Evolutionary conservation across 37 sponge, comb jelly and placozoan genomes (phyloP), one percentile per base, ranked within the genome.

Genomic region (Theonella swinhoei): DNA sequence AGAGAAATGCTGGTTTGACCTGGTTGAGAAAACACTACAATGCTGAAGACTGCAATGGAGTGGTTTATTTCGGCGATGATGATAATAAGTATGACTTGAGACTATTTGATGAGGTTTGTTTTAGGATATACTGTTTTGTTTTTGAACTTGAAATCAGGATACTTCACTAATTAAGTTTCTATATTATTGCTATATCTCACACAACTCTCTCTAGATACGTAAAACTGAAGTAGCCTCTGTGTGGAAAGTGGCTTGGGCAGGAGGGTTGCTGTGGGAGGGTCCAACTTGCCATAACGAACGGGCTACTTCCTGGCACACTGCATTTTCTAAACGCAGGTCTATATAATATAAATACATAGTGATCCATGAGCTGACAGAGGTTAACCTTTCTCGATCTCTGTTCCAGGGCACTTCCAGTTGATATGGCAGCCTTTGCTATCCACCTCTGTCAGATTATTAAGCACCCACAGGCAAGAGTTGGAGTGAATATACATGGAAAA

Each of bases 71-170:
- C 41, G 81, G 75, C 5, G 84, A 88, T 83, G 84, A 88, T 40
- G 88, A 92, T 41, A 88, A 88, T 54, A 82, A 68, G 32, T 92
- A 88, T 34, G 70, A 58, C 42, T 22, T 74, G 36, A 81, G 62
- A 35, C 42, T 92, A 38, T 92, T 92, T 84, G 82, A 92, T 22
- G 76, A 92, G 37, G 85, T 92, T 24, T 40, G 82, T n/a, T n/a
- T n/a, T n/a, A n/a, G n/a, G n/a, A n/a, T n/a, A n/a, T n/a, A n/a
- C n/a, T n/a, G n/a, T n/a, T n/a, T n/a, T n/a, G n/a, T n/a, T n/a
- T n/a, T n/a, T n/a, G n/a, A n/a, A n/a, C n/a, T n/a, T n/a, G n/a
- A n/a, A n/a, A n/a, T n/a, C n/a, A n/a, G n/a, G n/a, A n/a, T n/a
- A n/a, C n/a, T n/a, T n/a, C n/a, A n/a, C n/a, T n/a, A n/a, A n/a